Evolutionary conservation across 1,140 invertebrate species (phyloP).

Genomic region (Lasioglossum baleicum): DNA sequence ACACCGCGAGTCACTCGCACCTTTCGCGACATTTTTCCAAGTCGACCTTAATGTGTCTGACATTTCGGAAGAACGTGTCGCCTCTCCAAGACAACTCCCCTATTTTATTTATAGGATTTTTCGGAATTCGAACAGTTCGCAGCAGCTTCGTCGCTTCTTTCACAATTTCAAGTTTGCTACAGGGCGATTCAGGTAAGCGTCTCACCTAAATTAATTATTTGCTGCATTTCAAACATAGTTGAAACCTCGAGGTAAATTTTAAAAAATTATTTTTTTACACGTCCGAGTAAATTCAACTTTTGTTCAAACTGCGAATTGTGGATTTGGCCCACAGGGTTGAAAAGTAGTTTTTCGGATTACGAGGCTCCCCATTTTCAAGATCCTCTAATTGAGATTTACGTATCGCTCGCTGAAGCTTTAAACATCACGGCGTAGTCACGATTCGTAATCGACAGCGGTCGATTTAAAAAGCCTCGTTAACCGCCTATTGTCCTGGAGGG

Average conservation of each 20-base stretch:
- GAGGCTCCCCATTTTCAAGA: not conserved
- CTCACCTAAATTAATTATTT: too few relatives aligned
- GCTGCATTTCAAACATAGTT: too few relatives aligned
- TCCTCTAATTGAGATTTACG: slow-evolving; percentile 3
- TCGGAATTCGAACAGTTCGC: too few relatives aligned
- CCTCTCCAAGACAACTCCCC: not conserved
- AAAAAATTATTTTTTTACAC: too few relatives aligned
- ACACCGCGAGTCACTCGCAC: slow-evolving; percentile 60
- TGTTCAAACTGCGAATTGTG: too few relatives aligned
- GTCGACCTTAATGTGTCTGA: slow-evolving; percentile 31
- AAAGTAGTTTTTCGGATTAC: too few relatives aligned
- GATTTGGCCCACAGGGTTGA: too few relatives aligned
- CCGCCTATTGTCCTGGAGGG: slow-evolving; percentile 15
- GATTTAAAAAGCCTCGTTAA: slow-evolving; percentile 49
- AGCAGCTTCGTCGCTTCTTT: too few relatives aligned
- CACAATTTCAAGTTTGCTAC: too few relatives aligned
- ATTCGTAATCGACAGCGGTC: slow-evolving; percentile 30
- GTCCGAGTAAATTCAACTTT: too few relatives aligned
- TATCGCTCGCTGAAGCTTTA: not conserved
- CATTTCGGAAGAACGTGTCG: slow-evolving; percentile 5
- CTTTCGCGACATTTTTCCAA: slow-evolving; percentile 46
- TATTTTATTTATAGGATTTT: slow-evolving; percentile 1
- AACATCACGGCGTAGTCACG: not conserved
- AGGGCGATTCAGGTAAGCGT: too few relatives aligned
- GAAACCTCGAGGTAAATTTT: too few relatives aligned